These are phyloP conservation scores for Hyles euphorbiae DNA, from an alignment of 1,140 invertebrate genomes.

Conservation along the genomic window DNA sequence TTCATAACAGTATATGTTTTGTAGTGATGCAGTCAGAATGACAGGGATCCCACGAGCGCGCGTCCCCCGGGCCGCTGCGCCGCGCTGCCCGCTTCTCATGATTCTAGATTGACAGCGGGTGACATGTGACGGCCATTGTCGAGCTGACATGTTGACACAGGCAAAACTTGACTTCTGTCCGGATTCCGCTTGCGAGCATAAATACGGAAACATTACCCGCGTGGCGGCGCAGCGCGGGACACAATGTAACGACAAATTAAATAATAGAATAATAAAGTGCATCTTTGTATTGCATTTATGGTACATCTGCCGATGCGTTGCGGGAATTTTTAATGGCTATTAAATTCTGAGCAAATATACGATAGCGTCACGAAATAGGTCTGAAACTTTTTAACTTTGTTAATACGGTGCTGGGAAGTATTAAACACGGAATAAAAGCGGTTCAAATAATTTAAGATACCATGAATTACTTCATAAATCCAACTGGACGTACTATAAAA, in stretches of 20 bases:
- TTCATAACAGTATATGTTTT: conserved; percentile 22
- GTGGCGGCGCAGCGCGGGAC: conserved; percentile 21
- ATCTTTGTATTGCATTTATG: conserved; percentile 22
- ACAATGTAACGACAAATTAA: conserved; percentile 72
- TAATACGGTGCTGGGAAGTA: no score
- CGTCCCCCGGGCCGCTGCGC: conserved; percentile 25
- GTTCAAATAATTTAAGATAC: no score
- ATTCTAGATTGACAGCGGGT: conserved; percentile 60
- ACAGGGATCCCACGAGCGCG: conserved; percentile 31
- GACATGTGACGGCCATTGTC: conserved; percentile 71
- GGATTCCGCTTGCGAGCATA: conserved; percentile 66
- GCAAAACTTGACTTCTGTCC: conserved; percentile 70
- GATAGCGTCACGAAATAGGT: no score
- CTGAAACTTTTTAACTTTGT: no score
- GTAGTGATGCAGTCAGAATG: conserved; percentile 3
- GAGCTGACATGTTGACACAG: conserved; percentile 69
- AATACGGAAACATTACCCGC: conserved; percentile 69
- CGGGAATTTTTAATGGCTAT: conserved; percentile 15
- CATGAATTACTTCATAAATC: no score
- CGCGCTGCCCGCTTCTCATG: conserved; percentile 60
- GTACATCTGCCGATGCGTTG: conserved; percentile 45
- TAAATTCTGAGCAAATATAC: background rate
- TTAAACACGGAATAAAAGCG: no score
- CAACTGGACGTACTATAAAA: no score
- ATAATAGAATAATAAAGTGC: conserved; percentile 68